Evolutionary conservation across 2,797 vertebrate species (phyloP), one percentile per base, ranked within the genome.

Genomic region (Liparis tanakae): DNA sequence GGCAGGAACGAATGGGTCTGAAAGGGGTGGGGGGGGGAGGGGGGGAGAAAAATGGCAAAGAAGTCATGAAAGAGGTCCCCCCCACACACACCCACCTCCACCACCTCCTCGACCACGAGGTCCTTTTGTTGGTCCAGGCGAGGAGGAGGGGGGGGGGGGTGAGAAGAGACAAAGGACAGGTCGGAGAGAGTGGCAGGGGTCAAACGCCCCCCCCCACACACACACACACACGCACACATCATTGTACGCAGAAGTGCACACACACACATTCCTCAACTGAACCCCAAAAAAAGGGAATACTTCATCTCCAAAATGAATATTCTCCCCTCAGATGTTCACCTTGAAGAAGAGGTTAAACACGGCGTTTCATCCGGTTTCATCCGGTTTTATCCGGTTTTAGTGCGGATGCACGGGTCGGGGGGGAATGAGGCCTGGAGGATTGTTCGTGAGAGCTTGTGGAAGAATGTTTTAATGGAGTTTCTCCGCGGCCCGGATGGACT

Each of bases 21-120:
- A 93, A 94, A 92, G 89, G 92, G 90, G 89, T 73, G 73, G 86
- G 50, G 20, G 20, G 46, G 89, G 92, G 90, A 89, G 74, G 73
- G 86, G 50, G 20, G 20, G 46, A 3, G 86, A 88, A 92, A 92
- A 93, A 90, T 89, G 84, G 89, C 92, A 91, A 86, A 93, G 90
- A 90, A 94, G 93, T 94, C 93, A 93, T 94, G 92, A 94, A 94
- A 93, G 92, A 92, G 77, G n/a, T 70, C 70, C 76, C 82, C 43
- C 62, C 76, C 54, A n/a, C n/a, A n/a, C n/a, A n/a, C n/a, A n/a
- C n/a, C n/a, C 25, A 30, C 25, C 25, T 2, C 25, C 25, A 30
- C 76, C 79, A 51, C 85, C 83, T 62, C 85, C 81, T 57, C 61
- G 59, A 53, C 84, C 74, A 67, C 76, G 77, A 86, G 76, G 48